Conservation (phyloP, 2,888 invertebrate genomes). For the Leucophora obtusa region DNA sequence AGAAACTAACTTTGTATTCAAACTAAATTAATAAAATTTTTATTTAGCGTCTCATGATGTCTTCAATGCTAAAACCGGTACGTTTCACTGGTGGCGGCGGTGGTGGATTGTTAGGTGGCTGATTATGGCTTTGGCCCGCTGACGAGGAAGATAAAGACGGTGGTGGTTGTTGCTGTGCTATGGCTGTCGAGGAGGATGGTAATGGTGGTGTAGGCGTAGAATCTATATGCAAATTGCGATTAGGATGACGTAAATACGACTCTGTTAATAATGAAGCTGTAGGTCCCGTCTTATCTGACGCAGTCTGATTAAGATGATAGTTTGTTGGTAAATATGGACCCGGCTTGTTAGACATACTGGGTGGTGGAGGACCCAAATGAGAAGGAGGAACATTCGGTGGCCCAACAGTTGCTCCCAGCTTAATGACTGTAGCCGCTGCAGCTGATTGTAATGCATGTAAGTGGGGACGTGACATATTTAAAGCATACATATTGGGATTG, state of each 20-base stretch:
- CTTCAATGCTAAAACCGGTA: slow-evolving; percentile 93
- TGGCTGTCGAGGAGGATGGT: slow-evolving; percentile 27
- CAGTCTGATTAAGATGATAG: slow-evolving; percentile 46
- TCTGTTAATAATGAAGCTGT: slow-evolving; percentile 20
- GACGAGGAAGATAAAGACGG: slow-evolving; percentile 34
- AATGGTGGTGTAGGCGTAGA: slow-evolving; percentile 74
- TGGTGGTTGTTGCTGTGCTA: slow-evolving; percentile 20
- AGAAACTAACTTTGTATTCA: neutral
- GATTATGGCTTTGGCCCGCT: slow-evolving; percentile 54
- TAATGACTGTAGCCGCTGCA: slow-evolving; percentile 48
- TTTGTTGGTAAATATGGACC: slow-evolving; percentile 55
- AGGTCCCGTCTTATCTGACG: slow-evolving; percentile 32
- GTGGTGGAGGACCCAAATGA: slow-evolving; percentile 55
- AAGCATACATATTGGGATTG: slow-evolving; percentile 66
- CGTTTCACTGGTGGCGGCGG: slow-evolving; percentile 80
- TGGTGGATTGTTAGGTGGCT: slow-evolving; percentile 72
- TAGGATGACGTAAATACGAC: slow-evolving; percentile 71
- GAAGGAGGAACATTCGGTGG: slow-evolving; percentile 45
- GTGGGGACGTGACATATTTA: slow-evolving; percentile 76
- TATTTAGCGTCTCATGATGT: slow-evolving; percentile 90
- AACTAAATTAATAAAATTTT: slow-evolving; percentile 63
- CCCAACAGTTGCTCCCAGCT: slow-evolving; percentile 31
- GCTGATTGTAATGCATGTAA: slow-evolving; percentile 64
- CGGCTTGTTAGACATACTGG: slow-evolving; percentile 74
- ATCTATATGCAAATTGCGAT: slow-evolving; percentile 45